A percentile compares a stretch with the other conserved stretches of the same genome.
These are phyloP conservation scores for Chrysochloris asiatica DNA, from an alignment of 2,113 vertebrate genomes.

Conservation along the genomic window DNA sequence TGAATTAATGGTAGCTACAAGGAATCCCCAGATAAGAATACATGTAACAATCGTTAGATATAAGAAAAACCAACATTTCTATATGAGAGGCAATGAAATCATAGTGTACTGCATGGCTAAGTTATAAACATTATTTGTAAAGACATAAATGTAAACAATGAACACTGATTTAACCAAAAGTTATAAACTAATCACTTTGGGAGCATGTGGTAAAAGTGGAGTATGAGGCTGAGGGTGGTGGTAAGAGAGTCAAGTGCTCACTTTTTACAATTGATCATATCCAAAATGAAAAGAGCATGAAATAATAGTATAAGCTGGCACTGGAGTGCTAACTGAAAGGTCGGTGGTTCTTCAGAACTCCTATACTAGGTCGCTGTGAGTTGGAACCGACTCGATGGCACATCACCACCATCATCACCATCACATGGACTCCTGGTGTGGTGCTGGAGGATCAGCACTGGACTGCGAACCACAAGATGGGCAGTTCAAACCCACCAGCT, in stretches of 20 bases:
- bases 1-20: not conserved
- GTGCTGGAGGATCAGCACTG: no score
- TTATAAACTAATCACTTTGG: not conserved
- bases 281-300: not conserved
- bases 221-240: not conserved
- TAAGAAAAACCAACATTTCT: not conserved
- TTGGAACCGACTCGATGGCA: no score
- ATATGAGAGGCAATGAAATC: not conserved
- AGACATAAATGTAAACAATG: not conserved
- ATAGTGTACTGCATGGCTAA: not conserved
- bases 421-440: no score
- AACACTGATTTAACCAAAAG: not conserved
- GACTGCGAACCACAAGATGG: no score
- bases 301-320: not conserved
- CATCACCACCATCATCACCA: no score
- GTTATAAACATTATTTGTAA: not conserved
- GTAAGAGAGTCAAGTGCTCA: not conserved
- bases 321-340: no score
- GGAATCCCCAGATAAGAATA: not conserved
- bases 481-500: no score
- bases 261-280: not conserved
- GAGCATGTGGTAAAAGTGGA: not conserved
- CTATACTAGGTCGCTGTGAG: no score
- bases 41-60: not conserved
- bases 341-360: no score